A percentile compares a stretch with the other conserved stretches of the same genome.
Conservation (phyloP, 1,140 invertebrate species). For the Brachionus plicatilis region DNA sequence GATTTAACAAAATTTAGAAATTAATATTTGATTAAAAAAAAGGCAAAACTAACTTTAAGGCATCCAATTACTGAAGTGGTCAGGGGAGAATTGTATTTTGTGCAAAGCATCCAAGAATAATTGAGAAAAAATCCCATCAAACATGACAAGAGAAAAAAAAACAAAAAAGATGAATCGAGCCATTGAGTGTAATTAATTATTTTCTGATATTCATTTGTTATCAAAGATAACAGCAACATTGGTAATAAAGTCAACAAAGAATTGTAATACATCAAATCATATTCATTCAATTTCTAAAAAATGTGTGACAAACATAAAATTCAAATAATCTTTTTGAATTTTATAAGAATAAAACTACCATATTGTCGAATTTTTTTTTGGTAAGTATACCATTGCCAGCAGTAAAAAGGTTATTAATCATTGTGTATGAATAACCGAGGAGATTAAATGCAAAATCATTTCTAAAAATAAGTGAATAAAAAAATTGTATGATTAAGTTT, state of each 20-base stretch:
- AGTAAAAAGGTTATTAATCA: conserved; percentile 78
- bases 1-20: too few relatives aligned
- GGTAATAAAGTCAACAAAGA: conserved; percentile 71
- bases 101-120: conserved; percentile 90
- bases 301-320: background rate
- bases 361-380: conserved; percentile 90
- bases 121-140: conserved; percentile 92
- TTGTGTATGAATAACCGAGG: conserved; percentile 79
- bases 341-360: conserved; percentile 76
- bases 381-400: conserved; percentile 92
- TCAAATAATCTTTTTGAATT: conserved; percentile 69
- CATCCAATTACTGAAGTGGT: conserved; percentile 96
- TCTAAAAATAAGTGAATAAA: conserved; percentile 44
- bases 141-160: conserved; percentile 75
- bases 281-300: background rate
- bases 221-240: conserved; percentile 50
- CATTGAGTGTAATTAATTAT: background rate
- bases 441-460: conserved; percentile 87
- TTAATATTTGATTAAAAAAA: too few relatives aligned
- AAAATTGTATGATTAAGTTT: conserved; percentile 45
- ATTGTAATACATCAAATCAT: background rate
- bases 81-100: conserved; percentile 89
- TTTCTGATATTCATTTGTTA: background rate
- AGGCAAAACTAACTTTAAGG: background rate
- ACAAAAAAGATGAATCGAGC: background rate